Evolutionary conservation across 2,113 vertebrate species (phyloP), one percentile per base, ranked within the genome.

Genomic region (Silurus glanis): DNA sequence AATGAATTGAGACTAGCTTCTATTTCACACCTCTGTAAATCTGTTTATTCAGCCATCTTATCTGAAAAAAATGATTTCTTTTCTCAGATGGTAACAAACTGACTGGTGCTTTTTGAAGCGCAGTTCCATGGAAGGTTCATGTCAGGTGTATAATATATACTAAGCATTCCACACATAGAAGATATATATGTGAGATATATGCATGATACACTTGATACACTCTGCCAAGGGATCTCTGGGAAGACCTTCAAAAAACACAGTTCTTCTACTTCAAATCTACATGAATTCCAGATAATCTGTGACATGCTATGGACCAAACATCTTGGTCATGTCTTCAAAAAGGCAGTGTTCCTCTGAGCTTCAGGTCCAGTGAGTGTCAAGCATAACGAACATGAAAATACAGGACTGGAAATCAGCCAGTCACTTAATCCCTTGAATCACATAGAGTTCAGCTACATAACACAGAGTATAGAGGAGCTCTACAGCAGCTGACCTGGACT

Each of bases 131-230:
- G 87, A 53, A 76, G 91, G 90, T 86, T 91, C 91, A 91, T 93
- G 91, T 91, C 74, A 89, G 89, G 93, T 91, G 91, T 93, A 92
- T 94, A 88, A 92, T 93, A 91, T 92, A 91, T 90, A 89, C 87
- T 89, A 91, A 89, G 87, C 75, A 83, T 83, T 37, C 84, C 80
- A 85, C 80, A 47, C 66, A 51, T 82, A 62, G 87, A 17, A 90
- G 88, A 85, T 88, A 75, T 87, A 92, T 56, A 55, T 45, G 37
- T 37, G 37, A 37, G 37, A 37, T 37, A 37, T 37, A 37, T 37
- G 37, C 37, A 37, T 37, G 37, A 37, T 37, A 37, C 37, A 37
- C 89, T 91, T 92, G 88, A 94, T 4, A 16, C 69, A 45, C 17
- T 37, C 28, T 17, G 62, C 62, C 9, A 25, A 6, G 19, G 59